Conservation (phyloP, 53 echinoderm and acorn worm genomes). For the Echinarachnius parma region DNA sequence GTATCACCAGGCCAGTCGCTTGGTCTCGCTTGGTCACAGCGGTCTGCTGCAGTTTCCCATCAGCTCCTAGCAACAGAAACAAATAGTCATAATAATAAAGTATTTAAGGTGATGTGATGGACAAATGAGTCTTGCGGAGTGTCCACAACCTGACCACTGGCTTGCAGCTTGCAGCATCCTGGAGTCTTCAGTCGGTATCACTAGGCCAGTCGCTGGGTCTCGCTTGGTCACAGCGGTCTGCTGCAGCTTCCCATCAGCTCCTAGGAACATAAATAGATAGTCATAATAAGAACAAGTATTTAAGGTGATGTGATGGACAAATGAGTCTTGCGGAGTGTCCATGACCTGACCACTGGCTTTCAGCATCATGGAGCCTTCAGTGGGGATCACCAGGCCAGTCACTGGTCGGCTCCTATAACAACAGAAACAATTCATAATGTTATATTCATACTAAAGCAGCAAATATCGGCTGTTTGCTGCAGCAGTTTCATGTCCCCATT, state of each 20-base stretch:
- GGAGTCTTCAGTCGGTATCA: constrained; percentile 76
- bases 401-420: too few species aligned
- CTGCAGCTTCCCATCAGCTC: constrained; percentile 77
- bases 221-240: constrained; percentile 66
- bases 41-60: constrained; percentile 67
- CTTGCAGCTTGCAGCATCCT: constrained; percentile 67
- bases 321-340: constrained; percentile 67
- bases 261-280: too few species aligned
- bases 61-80: too few species aligned
- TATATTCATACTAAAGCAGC: too few species aligned
- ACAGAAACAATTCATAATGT: too few species aligned
- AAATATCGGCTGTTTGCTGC: too few species aligned
- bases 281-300: too few species aligned
- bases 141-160: constrained; percentile 48
- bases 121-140: constrained; percentile 78
- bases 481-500: too few species aligned
- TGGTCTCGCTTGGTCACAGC: constrained; percentile 74
- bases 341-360: constrained; percentile 51
- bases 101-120: too few species aligned
- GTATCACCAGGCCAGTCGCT: constrained; percentile 74
- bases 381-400: constrained; percentile 83
- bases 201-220: constrained; percentile 73
- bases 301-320: too few species aligned
- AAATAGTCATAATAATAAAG: too few species aligned
- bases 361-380: constrained; percentile 73